These are phyloP conservation scores for Lithobius niger DNA, from an alignment of 1,140 invertebrate genomes.

Conservation along the genomic window DNA sequence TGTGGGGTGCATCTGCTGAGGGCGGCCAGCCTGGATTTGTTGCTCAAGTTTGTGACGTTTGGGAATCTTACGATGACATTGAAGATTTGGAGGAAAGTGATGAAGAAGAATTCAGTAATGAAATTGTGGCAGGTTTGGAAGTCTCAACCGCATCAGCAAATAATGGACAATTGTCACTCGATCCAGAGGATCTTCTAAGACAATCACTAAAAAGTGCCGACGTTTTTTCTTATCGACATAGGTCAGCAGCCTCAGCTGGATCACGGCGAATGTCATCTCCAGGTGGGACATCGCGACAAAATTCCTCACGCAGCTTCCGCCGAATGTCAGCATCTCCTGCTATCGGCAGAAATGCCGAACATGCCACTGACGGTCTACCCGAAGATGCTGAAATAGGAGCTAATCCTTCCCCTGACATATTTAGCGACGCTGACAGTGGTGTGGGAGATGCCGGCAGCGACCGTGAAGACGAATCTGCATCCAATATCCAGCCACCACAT, in stretches of 20 bases:
- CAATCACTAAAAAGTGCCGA: neutral
- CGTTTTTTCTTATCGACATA: neutral
- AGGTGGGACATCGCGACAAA: too few relatives aligned
- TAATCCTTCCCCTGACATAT: neutral
- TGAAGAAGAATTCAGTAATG: neutral
- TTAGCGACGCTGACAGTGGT: neutral
- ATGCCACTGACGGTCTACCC: neutral
- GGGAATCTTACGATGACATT: slow-evolving; percentile 4
- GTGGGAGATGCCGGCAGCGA: neutral
- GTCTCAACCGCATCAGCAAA: too few relatives aligned
- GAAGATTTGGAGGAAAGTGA: neutral
- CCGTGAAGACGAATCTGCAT: neutral
- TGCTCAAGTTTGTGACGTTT: slow-evolving; percentile 5
- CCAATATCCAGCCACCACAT: neutral
- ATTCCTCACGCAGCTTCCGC: too few relatives aligned
- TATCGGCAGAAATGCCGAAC: neutral
- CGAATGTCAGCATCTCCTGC: neutral
- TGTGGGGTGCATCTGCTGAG: too few relatives aligned
- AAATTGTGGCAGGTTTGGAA: too few relatives aligned
- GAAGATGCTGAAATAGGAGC: neutral
- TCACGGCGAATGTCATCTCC: neutral
- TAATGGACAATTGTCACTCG: neutral
- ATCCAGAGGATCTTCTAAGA: neutral
- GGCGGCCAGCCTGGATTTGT: neutral
- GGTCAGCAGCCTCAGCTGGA: neutral